Conservation (phyloP, 2,113 vertebrate species). For the Crocuta crocuta region DNA sequence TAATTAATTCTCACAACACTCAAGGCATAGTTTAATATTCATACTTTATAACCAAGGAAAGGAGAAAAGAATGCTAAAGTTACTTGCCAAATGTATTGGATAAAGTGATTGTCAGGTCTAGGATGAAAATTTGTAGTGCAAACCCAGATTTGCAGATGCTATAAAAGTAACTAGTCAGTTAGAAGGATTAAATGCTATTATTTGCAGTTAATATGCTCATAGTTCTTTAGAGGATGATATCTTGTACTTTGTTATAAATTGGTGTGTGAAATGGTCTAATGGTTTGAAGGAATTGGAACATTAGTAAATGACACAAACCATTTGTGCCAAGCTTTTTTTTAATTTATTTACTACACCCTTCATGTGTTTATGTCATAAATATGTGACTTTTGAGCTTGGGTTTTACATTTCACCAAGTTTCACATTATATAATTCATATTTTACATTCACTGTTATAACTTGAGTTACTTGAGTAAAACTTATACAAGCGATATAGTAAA, state of each 20-base stretch:
- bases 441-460: background rate
- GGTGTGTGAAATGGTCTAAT: background rate
- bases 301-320: background rate
- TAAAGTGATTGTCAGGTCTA: background rate
- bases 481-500: background rate
- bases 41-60: background rate
- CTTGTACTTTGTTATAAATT: background rate
- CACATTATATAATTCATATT: background rate
- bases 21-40: slow-evolving; percentile 35
- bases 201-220: background rate
- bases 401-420: background rate
- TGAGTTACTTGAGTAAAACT: background rate
- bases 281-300: background rate
- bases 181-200: background rate
- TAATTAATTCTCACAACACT: slow-evolving; percentile 60
- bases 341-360: background rate
- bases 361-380: background rate
- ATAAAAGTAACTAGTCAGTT: background rate
- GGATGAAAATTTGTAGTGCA: background rate
- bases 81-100: background rate
- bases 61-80: slow-evolving; percentile 12
- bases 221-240: background rate
- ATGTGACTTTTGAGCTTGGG: background rate
- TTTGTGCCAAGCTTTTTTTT: background rate
- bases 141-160: background rate